Conservation (phyloP, 2,888 invertebrate species). For the Drosophila atripex region DNA sequence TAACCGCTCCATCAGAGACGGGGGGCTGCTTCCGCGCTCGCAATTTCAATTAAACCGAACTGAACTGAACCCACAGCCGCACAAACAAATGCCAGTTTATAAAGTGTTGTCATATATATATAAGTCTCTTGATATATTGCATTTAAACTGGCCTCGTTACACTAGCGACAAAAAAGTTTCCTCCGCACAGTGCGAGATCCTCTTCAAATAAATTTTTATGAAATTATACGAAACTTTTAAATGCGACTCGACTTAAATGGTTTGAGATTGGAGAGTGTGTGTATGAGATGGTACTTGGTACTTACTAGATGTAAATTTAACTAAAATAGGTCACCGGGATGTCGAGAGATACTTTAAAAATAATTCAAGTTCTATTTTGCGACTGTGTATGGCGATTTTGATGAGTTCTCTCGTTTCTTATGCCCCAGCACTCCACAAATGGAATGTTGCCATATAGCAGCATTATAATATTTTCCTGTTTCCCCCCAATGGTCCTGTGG, state of each 20-base stretch:
- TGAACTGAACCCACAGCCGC: slow-evolving; percentile 22
- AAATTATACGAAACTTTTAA: slow-evolving; percentile 40
- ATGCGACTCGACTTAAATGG: not conserved
- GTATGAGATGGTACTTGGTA: not conserved
- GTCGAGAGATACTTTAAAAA: not conserved
- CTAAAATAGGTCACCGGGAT: slow-evolving; percentile 1
- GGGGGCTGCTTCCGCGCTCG: slow-evolving; percentile 32
- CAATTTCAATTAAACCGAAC: slow-evolving; percentile 74
- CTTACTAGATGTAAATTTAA: not conserved
- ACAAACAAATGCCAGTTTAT: slow-evolving; percentile 23
- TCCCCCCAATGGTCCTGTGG: not conserved
- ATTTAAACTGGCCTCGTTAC: slow-evolving; percentile 61
- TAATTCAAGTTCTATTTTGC: slow-evolving; percentile 4
- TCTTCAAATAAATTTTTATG: slow-evolving; percentile 13
- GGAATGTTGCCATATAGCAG: slow-evolving; percentile 18
- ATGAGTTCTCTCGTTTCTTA: slow-evolving; percentile 8
- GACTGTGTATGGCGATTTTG: slow-evolving; percentile 17
- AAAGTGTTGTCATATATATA: slow-evolving; percentile 35
- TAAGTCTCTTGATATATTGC: slow-evolving; percentile 61
- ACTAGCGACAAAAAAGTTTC: slow-evolving; percentile 44
- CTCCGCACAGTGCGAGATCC: not conserved
- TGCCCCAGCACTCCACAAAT: slow-evolving; percentile 12
- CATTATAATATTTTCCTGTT: slow-evolving; percentile 36
- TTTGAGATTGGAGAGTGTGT: not conserved
- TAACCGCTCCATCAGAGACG: slow-evolving; percentile 16